A percentile compares a stretch with the other conserved stretches of the same genome.
phyloP scores from a whole-genome alignment of 2,888 invertebrate genomes.

The Drosophila birchii region DNA sequence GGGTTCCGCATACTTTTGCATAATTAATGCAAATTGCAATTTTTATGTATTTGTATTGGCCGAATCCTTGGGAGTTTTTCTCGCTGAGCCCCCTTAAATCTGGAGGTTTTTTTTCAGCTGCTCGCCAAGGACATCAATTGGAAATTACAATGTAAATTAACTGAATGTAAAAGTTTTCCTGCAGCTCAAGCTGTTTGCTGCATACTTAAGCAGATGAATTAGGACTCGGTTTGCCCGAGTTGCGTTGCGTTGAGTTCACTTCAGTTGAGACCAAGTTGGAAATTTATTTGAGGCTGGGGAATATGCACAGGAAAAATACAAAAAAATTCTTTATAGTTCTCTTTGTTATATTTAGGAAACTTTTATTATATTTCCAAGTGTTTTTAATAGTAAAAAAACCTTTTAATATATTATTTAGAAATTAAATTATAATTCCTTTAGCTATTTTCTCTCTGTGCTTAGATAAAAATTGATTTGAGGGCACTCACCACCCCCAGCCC shows the following conservation, averaged over 20 bases:
- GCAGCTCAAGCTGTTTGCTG: constrained; percentile 38
- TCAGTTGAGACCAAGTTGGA: constrained; percentile 15
- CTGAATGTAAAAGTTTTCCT: constrained; percentile 53
- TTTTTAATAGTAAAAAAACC: background rate
- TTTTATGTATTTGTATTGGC: constrained; percentile 45
- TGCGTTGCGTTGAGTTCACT: constrained; percentile 31
- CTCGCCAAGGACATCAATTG: constrained; percentile 51
- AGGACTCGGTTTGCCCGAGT: constrained; percentile 25
- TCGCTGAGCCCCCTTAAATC: constrained; percentile 8
- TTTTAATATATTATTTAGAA: background rate
- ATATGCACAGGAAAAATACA: background rate
- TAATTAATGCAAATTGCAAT: constrained; percentile 64
- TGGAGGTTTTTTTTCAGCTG: constrained; percentile 1
- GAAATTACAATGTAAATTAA: constrained; percentile 65
- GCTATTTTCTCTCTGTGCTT: background rate
- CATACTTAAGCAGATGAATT: constrained; percentile 55
- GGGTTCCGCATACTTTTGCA: constrained; percentile 54
- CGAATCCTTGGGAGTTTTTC: constrained; percentile 29
- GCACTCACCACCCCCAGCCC: background rate
- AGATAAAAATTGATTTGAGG: constrained; percentile 48
- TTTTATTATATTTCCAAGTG: background rate
- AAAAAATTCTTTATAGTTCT: too few relatives aligned
- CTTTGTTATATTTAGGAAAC: background rate
- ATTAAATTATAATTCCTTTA: background rate
- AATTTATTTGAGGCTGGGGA: constrained; percentile 50